phyloP scores from a whole-genome alignment of 2,797 vertebrate species.

The Enteromius afrohamiltoni region DNA sequence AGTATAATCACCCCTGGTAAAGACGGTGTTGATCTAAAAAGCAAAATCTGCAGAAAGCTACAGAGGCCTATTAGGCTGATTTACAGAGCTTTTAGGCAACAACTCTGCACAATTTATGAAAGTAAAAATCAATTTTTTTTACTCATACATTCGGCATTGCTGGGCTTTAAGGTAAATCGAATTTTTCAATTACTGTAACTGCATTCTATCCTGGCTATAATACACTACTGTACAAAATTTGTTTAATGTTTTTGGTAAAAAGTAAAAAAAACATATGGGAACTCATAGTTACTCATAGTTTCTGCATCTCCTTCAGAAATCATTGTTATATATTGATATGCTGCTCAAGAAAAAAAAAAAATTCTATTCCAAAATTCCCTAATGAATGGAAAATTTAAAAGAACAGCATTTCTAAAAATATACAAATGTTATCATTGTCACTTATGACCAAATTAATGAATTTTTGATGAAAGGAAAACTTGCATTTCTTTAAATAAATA shows the following conservation, averaged over 20 bases:
- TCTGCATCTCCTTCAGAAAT: neutral
- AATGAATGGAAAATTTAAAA: neutral
- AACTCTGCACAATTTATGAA: neutral
- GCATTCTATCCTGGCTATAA: neutral
- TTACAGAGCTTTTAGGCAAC: neutral
- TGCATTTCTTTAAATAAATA: neutral
- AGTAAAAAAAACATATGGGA: neutral
- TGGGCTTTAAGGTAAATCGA: neutral
- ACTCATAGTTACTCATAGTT: too few species aligned
- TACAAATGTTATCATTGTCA: neutral
- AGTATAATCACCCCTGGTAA: neutral
- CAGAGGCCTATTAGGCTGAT: neutral
- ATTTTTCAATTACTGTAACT: neutral
- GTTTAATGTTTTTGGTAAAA: neutral
- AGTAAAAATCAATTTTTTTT: neutral
- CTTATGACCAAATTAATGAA: neutral
- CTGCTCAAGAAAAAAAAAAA: neutral
- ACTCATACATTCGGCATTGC: neutral
- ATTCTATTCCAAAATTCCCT: neutral
- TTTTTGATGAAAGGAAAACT: neutral
- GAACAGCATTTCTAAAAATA: neutral
- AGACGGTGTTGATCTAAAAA: neutral
- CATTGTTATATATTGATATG: neutral
- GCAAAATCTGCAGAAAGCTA: slow-evolving; percentile 14
- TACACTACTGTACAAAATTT: neutral